Conservation (phyloP, 2,888 invertebrate species). For the Drosophila kuntzei region DNA sequence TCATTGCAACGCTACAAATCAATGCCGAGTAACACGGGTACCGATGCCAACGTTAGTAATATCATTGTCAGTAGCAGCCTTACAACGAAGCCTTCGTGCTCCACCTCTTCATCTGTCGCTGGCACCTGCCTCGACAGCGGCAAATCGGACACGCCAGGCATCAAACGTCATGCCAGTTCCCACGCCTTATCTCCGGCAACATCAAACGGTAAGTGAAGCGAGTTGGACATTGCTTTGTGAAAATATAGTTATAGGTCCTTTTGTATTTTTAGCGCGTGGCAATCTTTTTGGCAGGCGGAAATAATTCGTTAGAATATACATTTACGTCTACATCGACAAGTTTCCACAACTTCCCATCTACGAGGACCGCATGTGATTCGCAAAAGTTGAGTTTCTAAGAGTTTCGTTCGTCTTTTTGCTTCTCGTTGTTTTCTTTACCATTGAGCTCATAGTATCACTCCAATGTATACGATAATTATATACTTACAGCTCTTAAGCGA, state of each 20-base stretch:
- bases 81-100: slow-evolving; percentile 18
- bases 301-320: slow-evolving; percentile 36
- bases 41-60: slow-evolving; percentile 4
- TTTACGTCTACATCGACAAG: slow-evolving; percentile 21
- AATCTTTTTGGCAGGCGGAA: slow-evolving; percentile 72
- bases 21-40: slow-evolving; percentile 77
- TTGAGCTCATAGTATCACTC: slow-evolving; percentile 19
- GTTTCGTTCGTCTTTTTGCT: slow-evolving; percentile 35
- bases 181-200: slow-evolving; percentile 67
- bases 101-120: slow-evolving; percentile 17
- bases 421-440: slow-evolving; percentile 13
- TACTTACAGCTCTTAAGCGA: slow-evolving; percentile 45
- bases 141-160: slow-evolving; percentile 53
- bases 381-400: slow-evolving; percentile 34
- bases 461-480: slow-evolving; percentile 54
- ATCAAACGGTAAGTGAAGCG: slow-evolving; percentile 53
- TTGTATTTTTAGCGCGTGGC: slow-evolving; percentile 55
- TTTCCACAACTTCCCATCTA: slow-evolving; percentile 34
- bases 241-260: slow-evolving; percentile 1
- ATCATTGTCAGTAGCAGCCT: slow-evolving; percentile 8
- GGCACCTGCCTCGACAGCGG: not conserved
- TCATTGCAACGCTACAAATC: slow-evolving; percentile 83
- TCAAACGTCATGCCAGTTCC: slow-evolving; percentile 82
- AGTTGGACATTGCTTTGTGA: not conserved
- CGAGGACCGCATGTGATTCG: slow-evolving; percentile 52